A percentile compares a stretch with the other conserved stretches of the same genome.
These are phyloP conservation scores for Megaptera novaeangliae DNA, from an alignment of 2,113 vertebrate genomes.

Conservation along the genomic window DNA sequence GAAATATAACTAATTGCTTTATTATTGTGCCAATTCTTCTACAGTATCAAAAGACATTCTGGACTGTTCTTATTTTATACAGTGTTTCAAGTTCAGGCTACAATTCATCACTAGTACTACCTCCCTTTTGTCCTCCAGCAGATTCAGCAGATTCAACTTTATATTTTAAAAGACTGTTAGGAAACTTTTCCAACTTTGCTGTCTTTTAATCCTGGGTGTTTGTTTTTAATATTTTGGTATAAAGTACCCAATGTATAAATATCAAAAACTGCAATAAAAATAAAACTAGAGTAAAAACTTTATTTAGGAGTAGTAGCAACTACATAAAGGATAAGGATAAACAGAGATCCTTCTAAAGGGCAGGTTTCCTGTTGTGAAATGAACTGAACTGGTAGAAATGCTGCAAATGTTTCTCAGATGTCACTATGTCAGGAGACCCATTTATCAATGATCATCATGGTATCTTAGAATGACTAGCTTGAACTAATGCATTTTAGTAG, in stretches of 20 bases:
- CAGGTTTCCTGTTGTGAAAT: not conserved
- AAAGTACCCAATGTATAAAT: not conserved
- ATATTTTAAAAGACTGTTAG: not conserved
- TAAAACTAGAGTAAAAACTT: conserved; percentile 11
- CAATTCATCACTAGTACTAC: not conserved
- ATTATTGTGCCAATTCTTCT: not conserved
- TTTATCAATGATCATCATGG: not conserved
- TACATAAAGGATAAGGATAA: not conserved
- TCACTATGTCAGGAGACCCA: not conserved
- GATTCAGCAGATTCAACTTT: not conserved
- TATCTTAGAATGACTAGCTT: not conserved
- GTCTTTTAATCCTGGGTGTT: not conserved
- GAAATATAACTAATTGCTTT: not conserved
- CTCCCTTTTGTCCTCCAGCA: not conserved
- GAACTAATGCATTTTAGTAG: not conserved
- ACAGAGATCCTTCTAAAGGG: not conserved
- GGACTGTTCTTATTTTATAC: not conserved
- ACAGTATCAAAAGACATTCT: not conserved
- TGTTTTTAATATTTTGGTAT: not conserved
- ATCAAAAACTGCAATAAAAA: not conserved
- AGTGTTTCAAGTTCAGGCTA: not conserved
- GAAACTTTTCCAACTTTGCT: not conserved
- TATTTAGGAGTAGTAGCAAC: not conserved
- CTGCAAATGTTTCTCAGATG: not conserved
- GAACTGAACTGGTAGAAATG: not conserved